A percentile compares a stretch with the other conserved stretches of the same genome.
Conservation (phyloP, 2,888 invertebrate genomes). For the Pristionchus mayeri region DNA sequence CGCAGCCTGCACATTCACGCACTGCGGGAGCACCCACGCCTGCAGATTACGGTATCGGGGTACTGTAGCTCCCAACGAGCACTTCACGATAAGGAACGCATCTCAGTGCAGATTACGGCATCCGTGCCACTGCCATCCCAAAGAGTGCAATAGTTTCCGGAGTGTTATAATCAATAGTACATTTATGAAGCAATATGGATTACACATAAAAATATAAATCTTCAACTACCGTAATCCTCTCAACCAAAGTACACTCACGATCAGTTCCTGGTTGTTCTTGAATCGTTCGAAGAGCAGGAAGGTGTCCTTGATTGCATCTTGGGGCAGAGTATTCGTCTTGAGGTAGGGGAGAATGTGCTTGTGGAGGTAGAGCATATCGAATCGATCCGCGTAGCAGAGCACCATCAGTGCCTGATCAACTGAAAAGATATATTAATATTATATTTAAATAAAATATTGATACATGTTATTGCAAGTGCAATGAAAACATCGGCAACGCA, state of each 20-base stretch:
- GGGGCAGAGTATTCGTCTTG: background rate
- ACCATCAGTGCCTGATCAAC: background rate
- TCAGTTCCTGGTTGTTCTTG: background rate
- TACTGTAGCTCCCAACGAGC: too few species aligned
- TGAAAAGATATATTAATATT: background rate
- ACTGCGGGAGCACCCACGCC: background rate
- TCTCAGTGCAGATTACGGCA: too few species aligned
- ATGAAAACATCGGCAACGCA: too few species aligned
- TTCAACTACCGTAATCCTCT: too few species aligned
- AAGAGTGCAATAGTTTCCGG: too few species aligned
- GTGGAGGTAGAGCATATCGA: background rate
- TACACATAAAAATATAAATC: too few species aligned
- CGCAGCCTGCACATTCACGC: background rate
- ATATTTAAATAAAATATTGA: too few species aligned
- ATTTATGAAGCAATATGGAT: background rate
- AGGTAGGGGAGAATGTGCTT: background rate
- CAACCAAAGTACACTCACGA: too few species aligned
- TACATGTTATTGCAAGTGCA: too few species aligned
- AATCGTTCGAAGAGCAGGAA: background rate
- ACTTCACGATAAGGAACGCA: too few species aligned
- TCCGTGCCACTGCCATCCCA: too few species aligned
- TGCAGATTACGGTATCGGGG: background rate
- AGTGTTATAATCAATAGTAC: background rate
- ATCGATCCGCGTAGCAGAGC: background rate
- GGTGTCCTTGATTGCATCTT: background rate